Percentiles rank a stretch among this genome's conserved stretches.
phyloP scores from a whole-genome alignment of 2,113 vertebrate species.

The Urocynchramus pylzowi region DNA sequence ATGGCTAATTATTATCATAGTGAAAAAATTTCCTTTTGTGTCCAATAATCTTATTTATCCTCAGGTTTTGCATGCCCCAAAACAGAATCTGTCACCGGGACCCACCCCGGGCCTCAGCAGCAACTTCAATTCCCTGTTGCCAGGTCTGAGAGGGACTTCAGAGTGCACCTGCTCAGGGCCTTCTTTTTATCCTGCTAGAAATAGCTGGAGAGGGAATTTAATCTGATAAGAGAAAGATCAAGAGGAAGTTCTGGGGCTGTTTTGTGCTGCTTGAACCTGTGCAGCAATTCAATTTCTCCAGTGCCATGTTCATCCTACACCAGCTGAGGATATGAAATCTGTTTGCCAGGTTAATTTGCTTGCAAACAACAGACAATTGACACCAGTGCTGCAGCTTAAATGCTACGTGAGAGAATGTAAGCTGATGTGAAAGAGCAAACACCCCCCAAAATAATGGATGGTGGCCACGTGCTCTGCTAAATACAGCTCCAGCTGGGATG shows the following conservation, averaged over 20 bases:
- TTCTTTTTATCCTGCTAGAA: background rate
- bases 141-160: background rate
- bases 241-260: background rate
- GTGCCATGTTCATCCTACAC: background rate
- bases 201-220: background rate
- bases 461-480: background rate
- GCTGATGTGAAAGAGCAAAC: background rate
- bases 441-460: background rate
- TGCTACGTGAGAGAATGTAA: background rate
- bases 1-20: background rate
- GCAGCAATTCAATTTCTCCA: background rate
- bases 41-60: background rate
- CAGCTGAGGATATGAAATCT: background rate
- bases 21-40: background rate
- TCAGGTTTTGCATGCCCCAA: background rate
- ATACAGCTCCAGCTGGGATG: background rate
- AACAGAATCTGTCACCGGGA: background rate
- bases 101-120: background rate
- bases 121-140: background rate
- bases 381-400: background rate
- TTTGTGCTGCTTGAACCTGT: background rate
- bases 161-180: background rate
- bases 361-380: constrained; percentile 38
- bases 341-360: background rate
- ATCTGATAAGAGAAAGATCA: background rate